Conservation (phyloP, 2,113 vertebrate genomes). For the Egretta garzetta region DNA sequence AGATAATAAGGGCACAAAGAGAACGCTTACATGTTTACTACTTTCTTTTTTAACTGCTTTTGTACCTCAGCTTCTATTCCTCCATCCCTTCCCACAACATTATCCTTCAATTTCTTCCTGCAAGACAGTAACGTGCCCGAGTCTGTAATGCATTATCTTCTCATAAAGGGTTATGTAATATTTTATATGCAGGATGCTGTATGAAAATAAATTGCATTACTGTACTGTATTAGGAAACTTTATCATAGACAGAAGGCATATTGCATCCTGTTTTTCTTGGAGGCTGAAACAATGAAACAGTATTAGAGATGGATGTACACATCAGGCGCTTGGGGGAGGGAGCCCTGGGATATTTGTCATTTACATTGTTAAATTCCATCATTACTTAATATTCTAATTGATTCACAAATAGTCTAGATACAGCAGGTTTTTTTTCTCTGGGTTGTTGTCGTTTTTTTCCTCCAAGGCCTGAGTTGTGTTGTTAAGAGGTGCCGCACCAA, state of each 20-base stretch:
- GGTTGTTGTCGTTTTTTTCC: neutral
- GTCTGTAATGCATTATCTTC: slow-evolving; percentile 68
- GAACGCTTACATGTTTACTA: neutral
- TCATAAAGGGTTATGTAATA: slow-evolving; percentile 67
- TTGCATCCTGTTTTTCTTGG: slow-evolving; percentile 67
- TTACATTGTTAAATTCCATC: slow-evolving; percentile 17
- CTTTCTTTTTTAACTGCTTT: slow-evolving; percentile 28
- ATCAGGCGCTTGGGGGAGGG: neutral
- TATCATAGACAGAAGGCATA: slow-evolving; percentile 64
- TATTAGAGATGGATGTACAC: slow-evolving; percentile 7
- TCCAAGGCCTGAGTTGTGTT: neutral
- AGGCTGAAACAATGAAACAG: slow-evolving; percentile 18
- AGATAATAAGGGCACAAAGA: neutral
- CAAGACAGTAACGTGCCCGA: slow-evolving; percentile 33
- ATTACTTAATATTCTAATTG: slow-evolving; percentile 27
- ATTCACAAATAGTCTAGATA: neutral
- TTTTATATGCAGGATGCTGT: slow-evolving; percentile 68
- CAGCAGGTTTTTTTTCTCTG: neutral
- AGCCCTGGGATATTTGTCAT: neutral
- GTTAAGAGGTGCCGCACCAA: neutral
- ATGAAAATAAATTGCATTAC: slow-evolving; percentile 70
- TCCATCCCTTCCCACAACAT: slow-evolving; percentile 20
- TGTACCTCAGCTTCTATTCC: slow-evolving; percentile 11
- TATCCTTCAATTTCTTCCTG: slow-evolving; percentile 64
- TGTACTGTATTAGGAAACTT: slow-evolving; percentile 68